Evolutionary conservation across 2,888 invertebrate species (phyloP).

Genomic region (Hemistola chrysoprasaria): DNA sequence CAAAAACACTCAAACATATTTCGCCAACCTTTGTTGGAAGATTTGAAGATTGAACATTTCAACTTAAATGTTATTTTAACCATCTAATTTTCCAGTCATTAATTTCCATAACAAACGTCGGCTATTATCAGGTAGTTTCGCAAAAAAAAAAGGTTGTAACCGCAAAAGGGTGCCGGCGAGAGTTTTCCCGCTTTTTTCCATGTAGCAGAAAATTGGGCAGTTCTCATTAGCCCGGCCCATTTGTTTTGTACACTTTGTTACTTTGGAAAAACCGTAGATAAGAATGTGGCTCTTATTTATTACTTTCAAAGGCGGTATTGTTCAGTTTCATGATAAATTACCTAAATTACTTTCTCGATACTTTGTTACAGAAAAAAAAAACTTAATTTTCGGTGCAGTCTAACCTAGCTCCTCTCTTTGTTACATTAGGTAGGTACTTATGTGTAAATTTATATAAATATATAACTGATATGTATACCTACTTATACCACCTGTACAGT

Average conservation of each 20-base stretch:
- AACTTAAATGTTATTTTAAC: no score
- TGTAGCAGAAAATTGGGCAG: slow-evolving; percentile 51
- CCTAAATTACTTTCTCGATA: no score
- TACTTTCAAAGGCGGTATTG: slow-evolving; percentile 3
- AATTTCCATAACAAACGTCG: slow-evolving; percentile 27
- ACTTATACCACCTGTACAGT: no score
- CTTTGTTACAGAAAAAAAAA: no score
- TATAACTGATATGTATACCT: no score
- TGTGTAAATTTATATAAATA: no score
- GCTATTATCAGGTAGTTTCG: slow-evolving; percentile 24
- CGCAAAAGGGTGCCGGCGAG: slow-evolving; percentile 40
- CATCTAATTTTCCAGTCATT: slow-evolving; percentile 15
- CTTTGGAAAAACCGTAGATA: slow-evolving; percentile 18
- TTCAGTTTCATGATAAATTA: slow-evolving; percentile 1
- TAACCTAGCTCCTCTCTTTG: no score
- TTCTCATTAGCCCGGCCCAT: slow-evolving; percentile 58
- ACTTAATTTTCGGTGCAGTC: no score
- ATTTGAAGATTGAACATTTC: no score
- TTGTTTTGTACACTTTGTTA: slow-evolving; percentile 45
- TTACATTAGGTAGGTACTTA: no score
- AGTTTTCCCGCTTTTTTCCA: slow-evolving; percentile 36
- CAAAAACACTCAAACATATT: no score
- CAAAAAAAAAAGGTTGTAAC: slow-evolving; percentile 34
- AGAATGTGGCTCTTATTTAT: slow-evolving; percentile 6
- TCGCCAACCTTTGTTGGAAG: no score